Evolutionary conservation across 2,797 vertebrate species (phyloP), one percentile per base, ranked within the genome.

Genomic region (Furcifer pardalis): DNA sequence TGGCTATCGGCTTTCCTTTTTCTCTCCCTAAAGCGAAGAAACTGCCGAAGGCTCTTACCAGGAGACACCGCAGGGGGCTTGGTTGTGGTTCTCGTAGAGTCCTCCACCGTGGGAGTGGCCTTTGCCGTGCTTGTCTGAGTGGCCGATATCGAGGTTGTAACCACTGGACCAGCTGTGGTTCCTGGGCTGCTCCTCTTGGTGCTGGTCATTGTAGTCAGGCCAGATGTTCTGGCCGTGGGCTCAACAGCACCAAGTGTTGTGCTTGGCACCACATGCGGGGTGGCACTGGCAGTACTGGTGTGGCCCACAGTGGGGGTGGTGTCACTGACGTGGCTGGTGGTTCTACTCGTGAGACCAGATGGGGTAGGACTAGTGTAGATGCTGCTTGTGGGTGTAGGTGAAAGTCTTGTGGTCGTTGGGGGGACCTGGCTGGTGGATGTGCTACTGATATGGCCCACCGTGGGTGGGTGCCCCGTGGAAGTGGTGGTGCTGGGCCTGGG

Each of bases 301-400:
- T 89, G 97, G 97, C 59, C 93, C 92, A 85, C 97, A 97, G 86
- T 93, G 91, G 82, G 97, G 97, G 30, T 12, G 90, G 4, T 69
- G 94, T 93, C 96, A 96, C 78, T 96, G 97, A 73, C 91, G 96
- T 0, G 88, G 95, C 79, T 94, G 93, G 83, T 90, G 2, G 94
- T 96, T 19, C 94, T 94, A 84, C 97, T 97, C 65, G 96, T 92
- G 79, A 95, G 96, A 62, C 96, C 97, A 91, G 81, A 97, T 97
- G n/a, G 10, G 91, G 6, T 68, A 94, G 93, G 96, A 96, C 80
- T 97, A 96, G 72, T 91, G 95, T 0, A 88, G 96, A 76, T 93
- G 92, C 83, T 88, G 1, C 95, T 96, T 19, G 94, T 95, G 7
- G 15, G 89, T 66, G 83, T 96, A 97, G 86, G 93, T 3, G 96